Conservation (phyloP, 2,797 vertebrate genomes). For the Falco rusticolus region DNA sequence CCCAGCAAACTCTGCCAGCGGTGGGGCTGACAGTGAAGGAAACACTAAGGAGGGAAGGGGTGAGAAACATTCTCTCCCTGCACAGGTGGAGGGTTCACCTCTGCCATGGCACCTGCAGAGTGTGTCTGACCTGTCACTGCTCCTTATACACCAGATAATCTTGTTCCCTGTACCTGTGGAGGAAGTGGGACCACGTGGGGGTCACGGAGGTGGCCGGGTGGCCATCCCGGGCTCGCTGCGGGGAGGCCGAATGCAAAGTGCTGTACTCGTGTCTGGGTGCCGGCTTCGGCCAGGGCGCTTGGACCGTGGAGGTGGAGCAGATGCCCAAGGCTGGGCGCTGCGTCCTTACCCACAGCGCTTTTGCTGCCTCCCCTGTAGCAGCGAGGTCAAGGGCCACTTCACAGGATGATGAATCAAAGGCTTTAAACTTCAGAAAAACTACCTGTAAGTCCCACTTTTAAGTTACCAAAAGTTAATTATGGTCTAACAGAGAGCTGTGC, state of each 20-base stretch:
- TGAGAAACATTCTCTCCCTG: background rate
- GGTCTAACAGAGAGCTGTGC: slow-evolving; percentile 40
- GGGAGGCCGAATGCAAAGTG: fast-evolving
- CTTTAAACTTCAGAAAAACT: slow-evolving; percentile 28
- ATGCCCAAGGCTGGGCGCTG: fast-evolving
- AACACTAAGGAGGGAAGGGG: background rate
- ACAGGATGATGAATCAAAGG: background rate
- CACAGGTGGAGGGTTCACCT: background rate
- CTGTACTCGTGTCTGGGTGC: fast-evolving
- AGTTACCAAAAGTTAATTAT: slow-evolving; percentile 27
- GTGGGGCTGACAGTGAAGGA: background rate
- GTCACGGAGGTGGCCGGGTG: fast-evolving
- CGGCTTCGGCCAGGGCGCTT: background rate
- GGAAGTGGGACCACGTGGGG: fast-evolving
- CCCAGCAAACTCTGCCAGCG: background rate
- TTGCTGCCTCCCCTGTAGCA: background rate
- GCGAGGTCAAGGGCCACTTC: background rate
- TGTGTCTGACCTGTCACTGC: background rate
- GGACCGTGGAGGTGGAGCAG: fast-evolving
- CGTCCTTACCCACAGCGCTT: background rate
- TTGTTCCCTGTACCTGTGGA: fast-evolving
- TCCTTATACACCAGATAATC: background rate
- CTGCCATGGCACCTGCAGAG: background rate
- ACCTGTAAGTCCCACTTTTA: background rate
- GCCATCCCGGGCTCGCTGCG: background rate